Conservation (phyloP, 2,888 invertebrate species). For the Tineola bisselliella region DNA sequence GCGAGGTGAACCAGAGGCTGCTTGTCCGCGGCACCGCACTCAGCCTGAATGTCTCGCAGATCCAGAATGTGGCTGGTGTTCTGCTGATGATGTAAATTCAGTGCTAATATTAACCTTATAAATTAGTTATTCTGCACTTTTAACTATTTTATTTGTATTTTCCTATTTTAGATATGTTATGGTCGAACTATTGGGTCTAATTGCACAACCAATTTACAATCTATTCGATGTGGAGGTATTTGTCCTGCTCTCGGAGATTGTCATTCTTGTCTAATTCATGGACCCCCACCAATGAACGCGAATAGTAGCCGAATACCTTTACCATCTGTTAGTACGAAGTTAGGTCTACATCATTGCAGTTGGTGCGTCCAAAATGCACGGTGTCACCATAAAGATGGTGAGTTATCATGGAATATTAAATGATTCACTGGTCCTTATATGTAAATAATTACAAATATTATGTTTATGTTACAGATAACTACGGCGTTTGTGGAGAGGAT, state of each 20-base stretch:
- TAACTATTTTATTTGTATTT: not conserved
- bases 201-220: constrained; percentile 90
- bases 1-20: constrained; percentile 78
- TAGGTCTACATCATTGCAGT: constrained; percentile 82
- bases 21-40: constrained; percentile 77
- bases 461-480: constrained; percentile 64
- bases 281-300: constrained; percentile 63
- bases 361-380: constrained; percentile 95
- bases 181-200: constrained; percentile 87
- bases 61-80: constrained; percentile 96
- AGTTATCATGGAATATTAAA: constrained; percentile 20
- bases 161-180: constrained; percentile 75
- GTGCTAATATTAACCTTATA: not conserved
- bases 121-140: no score
- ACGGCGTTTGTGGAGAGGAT: constrained; percentile 87
- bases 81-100: constrained; percentile 72
- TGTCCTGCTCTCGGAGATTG: constrained; percentile 91
- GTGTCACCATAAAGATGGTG: constrained; percentile 87
- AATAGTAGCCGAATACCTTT: constrained; percentile 41
- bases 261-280: constrained; percentile 88
- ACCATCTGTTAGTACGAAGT: constrained; percentile 75
- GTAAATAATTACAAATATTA: not conserved
- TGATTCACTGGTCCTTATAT: no score
- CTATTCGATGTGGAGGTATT: constrained; percentile 87
- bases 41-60: constrained; percentile 86